These are phyloP conservation scores for Acropternis orthonyx DNA, from an alignment of 2,797 vertebrate species.

Conservation along the genomic window DNA sequence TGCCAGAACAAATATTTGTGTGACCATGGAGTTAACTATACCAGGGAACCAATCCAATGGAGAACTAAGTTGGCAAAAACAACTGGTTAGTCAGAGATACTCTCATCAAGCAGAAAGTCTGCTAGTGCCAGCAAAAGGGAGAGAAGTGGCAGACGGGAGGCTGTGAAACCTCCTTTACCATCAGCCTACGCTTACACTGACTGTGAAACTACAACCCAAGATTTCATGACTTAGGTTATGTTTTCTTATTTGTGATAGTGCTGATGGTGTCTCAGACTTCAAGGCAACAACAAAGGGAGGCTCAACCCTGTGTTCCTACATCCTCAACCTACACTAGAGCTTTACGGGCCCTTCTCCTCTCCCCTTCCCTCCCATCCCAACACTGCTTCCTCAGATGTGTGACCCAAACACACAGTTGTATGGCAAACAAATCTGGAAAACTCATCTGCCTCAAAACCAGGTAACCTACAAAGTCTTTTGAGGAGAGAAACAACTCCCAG, in stretches of 20 bases:
- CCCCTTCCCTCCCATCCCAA: neutral
- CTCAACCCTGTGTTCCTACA: neutral
- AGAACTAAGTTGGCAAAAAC: slow-evolving; percentile 46
- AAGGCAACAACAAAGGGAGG: neutral
- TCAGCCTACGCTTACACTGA: neutral
- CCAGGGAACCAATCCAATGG: neutral
- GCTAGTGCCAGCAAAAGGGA: slow-evolving; percentile 2
- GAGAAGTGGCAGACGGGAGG: neutral
- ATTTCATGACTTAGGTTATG: neutral
- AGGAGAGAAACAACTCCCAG: neutral
- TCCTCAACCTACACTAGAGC: neutral
- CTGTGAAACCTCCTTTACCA: slow-evolving; percentile 47
- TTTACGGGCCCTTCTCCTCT: neutral
- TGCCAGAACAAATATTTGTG: slow-evolving; percentile 27
- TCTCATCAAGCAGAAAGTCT: slow-evolving; percentile 4
- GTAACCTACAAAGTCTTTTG: neutral
- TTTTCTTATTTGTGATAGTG: neutral
- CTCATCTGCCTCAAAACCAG: neutral
- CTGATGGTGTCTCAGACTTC: neutral
- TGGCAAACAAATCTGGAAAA: neutral
- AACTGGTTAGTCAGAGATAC: slow-evolving; percentile 42
- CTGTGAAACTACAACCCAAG: slow-evolving; percentile 26
- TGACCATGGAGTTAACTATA: neutral
- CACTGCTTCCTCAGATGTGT: fast-evolving
- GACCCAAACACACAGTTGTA: neutral